A percentile compares a stretch with the other conserved stretches of the same genome.
These are phyloP conservation scores for Platorchestia sp. DNA, from an alignment of 1,140 invertebrate genomes.

Conservation along the genomic window DNA sequence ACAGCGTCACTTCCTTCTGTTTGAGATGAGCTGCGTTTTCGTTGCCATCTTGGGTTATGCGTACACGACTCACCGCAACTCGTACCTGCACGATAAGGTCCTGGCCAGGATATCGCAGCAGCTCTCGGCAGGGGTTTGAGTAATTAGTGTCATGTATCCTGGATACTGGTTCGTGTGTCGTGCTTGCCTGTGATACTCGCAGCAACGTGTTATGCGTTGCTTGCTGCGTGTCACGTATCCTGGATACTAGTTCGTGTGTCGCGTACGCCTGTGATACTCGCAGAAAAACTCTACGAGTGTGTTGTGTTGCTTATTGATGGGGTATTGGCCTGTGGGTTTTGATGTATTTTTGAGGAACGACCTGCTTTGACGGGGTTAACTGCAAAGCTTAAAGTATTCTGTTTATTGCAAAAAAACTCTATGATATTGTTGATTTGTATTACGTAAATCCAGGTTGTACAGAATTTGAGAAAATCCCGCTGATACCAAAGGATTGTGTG, in stretches of 20 bases:
- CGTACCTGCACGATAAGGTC: constrained; percentile 6
- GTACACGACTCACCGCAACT: constrained; percentile 2
- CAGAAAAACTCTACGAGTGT: no score
- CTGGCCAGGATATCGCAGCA: constrained; percentile 30
- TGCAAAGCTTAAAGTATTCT: no score
- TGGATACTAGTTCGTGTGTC: no score
- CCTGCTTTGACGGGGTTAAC: no score
- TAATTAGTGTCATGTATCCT: not conserved
- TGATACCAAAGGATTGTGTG: not conserved
- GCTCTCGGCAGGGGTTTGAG: not conserved
- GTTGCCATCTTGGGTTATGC: not conserved
- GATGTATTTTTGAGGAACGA: no score
- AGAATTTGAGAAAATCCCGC: not conserved
- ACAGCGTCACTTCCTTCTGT: constrained; percentile 9
- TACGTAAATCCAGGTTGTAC: not conserved
- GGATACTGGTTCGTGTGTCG: no score
- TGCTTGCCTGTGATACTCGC: not conserved
- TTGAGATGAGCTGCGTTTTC: not conserved
- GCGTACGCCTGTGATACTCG: no score
- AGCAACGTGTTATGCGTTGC: no score
- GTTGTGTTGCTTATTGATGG: no score
- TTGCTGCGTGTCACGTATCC: no score
- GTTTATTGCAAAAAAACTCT: no score
- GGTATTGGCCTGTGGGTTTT: no score
- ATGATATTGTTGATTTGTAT: not conserved